phyloP scores from a whole-genome alignment of 2,797 vertebrate genomes.

The Oreochromis grahami region DNA sequence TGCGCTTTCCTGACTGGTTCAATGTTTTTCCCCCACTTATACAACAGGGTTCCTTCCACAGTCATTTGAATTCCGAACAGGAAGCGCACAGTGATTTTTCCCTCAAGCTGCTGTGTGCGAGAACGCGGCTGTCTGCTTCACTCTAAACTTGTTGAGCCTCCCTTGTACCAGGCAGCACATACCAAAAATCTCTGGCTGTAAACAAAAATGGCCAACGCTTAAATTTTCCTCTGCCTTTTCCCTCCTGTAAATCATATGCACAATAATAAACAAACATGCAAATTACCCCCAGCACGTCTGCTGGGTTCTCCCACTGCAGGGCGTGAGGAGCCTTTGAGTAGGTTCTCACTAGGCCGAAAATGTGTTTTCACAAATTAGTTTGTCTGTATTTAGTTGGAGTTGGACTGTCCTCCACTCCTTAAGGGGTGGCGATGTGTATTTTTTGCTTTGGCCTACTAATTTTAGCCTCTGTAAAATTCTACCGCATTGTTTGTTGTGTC shows the following conservation, averaged over 20 bases:
- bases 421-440: background rate
- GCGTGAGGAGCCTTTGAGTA: background rate
- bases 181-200: conserved; percentile 49
- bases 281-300: background rate
- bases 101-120: conserved; percentile 43
- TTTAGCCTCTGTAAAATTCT: background rate
- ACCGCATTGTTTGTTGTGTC: background rate
- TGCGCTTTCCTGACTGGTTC: background rate
- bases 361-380: conserved; percentile 2
- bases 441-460: background rate
- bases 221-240: background rate
- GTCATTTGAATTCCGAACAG: conserved; percentile 62
- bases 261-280: background rate
- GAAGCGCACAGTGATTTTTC: conserved; percentile 47
- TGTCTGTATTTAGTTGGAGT: background rate
- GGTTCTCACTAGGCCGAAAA: conserved; percentile 8
- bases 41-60: conserved; percentile 40
- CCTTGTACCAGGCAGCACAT: conserved; percentile 40
- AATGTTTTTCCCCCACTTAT: conserved; percentile 10
- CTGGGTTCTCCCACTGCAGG: conserved; percentile 4
- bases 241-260: conserved; percentile 3
- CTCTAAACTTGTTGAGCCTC: conserved; percentile 56
- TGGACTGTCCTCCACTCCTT: background rate
- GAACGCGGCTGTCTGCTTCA: conserved; percentile 58
- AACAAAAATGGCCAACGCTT: conserved; percentile 52